These are phyloP conservation scores for Cyrtodaria siliqua DNA, from an alignment of 2,888 invertebrate species.

Conservation along the genomic window DNA sequence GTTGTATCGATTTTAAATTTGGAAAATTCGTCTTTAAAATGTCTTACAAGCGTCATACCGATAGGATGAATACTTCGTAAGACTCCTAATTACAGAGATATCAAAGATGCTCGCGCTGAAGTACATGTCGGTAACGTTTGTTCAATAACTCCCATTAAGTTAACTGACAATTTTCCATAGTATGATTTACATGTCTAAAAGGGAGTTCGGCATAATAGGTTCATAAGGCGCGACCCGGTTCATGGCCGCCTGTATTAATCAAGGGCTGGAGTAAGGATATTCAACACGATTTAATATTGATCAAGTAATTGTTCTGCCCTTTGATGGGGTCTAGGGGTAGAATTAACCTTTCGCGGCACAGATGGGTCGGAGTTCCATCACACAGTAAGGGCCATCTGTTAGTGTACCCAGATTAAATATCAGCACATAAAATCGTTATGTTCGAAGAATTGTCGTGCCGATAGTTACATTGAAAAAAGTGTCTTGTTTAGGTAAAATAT, in stretches of 20 bases:
- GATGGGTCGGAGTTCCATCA: constrained; percentile 43
- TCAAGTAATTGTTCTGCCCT: constrained; percentile 55
- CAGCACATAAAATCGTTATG: constrained; percentile 23
- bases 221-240: constrained; percentile 23
- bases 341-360: constrained; percentile 55
- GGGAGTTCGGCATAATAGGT: constrained; percentile 13
- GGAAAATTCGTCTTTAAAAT: constrained; percentile 10
- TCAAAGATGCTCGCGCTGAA: constrained; percentile 4
- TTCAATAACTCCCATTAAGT: constrained; percentile 48
- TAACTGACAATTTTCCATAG: constrained; percentile 37
- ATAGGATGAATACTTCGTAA: too few relatives aligned
- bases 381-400: constrained; percentile 50
- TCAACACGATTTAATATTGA: constrained; percentile 61
- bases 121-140: constrained; percentile 17
- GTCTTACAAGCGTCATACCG: too few relatives aligned
- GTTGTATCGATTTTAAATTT: constrained; percentile 25
- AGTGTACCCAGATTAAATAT: constrained; percentile 21
- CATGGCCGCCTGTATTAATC: constrained; percentile 33
- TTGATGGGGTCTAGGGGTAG: constrained; percentile 48
- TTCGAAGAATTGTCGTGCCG: too few relatives aligned
- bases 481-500: too few relatives aligned
- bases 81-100: not conserved
- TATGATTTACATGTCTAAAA: constrained; percentile 38
- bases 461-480: too few relatives aligned
- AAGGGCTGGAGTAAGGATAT: constrained; percentile 37